Percentiles rank a stretch among this genome's conserved stretches.
These are phyloP conservation scores for Lithobates sylvaticus DNA, from an alignment of 2,797 vertebrate genomes.

Conservation along the genomic window DNA sequence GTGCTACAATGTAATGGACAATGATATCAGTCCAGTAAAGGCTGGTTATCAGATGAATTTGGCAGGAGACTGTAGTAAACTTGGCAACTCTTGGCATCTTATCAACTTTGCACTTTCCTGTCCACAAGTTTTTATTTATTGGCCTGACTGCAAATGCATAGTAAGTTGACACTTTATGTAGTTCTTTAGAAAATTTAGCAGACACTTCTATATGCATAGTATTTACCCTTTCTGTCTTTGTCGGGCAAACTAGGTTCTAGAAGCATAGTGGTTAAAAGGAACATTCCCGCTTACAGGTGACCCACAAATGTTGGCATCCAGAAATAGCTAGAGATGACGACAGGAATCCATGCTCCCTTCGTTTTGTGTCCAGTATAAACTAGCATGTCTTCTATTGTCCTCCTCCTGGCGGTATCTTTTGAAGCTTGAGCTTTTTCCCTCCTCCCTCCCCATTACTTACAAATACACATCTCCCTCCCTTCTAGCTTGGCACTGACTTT, in stretches of 20 bases:
- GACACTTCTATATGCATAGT: no score
- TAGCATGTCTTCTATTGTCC: slow-evolving; percentile 44
- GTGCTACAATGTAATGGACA: slow-evolving; percentile 15
- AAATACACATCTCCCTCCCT: slow-evolving; percentile 56
- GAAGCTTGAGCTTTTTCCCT: slow-evolving; percentile 46
- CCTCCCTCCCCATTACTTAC: slow-evolving; percentile 55
- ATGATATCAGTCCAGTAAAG: not conserved
- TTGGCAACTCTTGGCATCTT: slow-evolving; percentile 5
- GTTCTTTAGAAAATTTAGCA: not conserved
- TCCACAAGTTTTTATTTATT: not conserved
- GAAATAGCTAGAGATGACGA: not conserved
- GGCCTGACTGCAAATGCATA: not conserved
- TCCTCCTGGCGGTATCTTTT: slow-evolving; percentile 53
- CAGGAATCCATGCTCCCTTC: slow-evolving; percentile 17
- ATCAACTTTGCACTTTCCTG: not conserved
- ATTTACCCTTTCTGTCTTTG: not conserved
- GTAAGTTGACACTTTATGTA: not conserved
- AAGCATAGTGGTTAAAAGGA: not conserved
- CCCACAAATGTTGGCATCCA: slow-evolving; percentile 30
- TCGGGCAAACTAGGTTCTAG: not conserved
- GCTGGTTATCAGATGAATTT: slow-evolving; percentile 18
- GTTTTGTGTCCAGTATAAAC: slow-evolving; percentile 33
- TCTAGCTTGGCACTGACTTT: slow-evolving; percentile 52
- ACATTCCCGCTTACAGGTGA: slow-evolving; percentile 36
- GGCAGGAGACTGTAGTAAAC: slow-evolving; percentile 17